Conservation (phyloP, 2,113 vertebrate species). For the Bos javanicus region DNA sequence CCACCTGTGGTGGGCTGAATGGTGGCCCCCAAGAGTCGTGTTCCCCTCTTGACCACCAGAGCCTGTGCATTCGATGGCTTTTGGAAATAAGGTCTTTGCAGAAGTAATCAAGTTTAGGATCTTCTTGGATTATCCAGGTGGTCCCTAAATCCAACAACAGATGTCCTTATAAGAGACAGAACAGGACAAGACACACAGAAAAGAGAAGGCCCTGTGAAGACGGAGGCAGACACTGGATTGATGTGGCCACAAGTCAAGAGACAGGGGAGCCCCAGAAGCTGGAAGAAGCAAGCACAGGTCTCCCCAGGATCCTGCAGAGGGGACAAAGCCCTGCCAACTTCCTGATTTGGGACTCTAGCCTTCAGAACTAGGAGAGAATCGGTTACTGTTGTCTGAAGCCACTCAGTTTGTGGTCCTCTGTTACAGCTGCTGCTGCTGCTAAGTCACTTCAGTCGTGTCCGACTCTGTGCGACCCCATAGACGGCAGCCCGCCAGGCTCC, state of each 20-base stretch:
- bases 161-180: background rate
- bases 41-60: background rate
- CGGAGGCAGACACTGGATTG: background rate
- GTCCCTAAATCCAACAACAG: background rate
- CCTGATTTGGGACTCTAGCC: background rate
- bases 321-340: background rate
- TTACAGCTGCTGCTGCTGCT: background rate
- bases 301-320: background rate
- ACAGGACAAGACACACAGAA: background rate
- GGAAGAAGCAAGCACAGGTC: background rate
- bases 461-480: too few species aligned
- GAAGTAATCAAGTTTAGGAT: background rate
- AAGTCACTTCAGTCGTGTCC: too few species aligned
- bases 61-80: too few species aligned
- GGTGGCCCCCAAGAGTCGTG: background rate
- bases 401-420: background rate
- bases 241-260: background rate
- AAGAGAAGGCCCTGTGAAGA: background rate
- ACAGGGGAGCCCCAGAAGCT: too few species aligned
- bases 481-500: too few species aligned
- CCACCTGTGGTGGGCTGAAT: background rate
- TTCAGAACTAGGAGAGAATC: background rate
- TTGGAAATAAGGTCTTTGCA: background rate
- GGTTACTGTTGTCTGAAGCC: background rate
- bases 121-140: background rate